These are phyloP conservation scores for Cetoscarus ocellatus DNA, from an alignment of 2,797 vertebrate genomes.

Conservation along the genomic window DNA sequence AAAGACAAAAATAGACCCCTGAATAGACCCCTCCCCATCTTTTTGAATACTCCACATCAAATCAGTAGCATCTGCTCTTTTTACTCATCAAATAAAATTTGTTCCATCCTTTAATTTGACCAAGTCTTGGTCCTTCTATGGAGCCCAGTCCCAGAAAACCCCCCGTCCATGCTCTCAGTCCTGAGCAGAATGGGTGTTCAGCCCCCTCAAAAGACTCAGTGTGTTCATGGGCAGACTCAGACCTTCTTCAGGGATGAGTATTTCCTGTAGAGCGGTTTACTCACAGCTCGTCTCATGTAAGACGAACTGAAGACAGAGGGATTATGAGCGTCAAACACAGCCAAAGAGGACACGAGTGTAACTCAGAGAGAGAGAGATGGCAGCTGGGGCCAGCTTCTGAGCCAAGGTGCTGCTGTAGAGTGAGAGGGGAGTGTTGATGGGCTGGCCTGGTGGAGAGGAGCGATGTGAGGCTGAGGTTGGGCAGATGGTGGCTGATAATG, in stretches of 20 bases:
- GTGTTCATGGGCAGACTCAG: conserved; percentile 14
- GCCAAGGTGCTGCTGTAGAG: conserved; percentile 61
- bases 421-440: conserved; percentile 63
- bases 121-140: too few relatives aligned
- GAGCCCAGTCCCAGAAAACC: too few relatives aligned
- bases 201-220: conserved; percentile 1
- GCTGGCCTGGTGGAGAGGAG: conserved; percentile 57
- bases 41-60: too few relatives aligned
- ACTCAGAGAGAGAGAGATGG: conserved; percentile 39
- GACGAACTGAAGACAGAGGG: conserved; percentile 48
- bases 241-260: conserved; percentile 33
- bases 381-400: conserved; percentile 56
- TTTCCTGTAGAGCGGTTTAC: conserved; percentile 48
- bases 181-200: conserved; percentile 9
- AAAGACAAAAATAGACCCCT: too few relatives aligned
- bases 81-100: too few relatives aligned
- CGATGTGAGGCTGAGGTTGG: conserved; percentile 73
- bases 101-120: too few relatives aligned
- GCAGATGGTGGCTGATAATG: conserved; percentile 86
- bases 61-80: too few relatives aligned
- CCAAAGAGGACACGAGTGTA: conserved; percentile 58
- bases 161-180: too few relatives aligned
- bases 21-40: too few relatives aligned
- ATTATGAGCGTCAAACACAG: conserved; percentile 60
- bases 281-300: conserved; percentile 52